phyloP scores from a whole-genome alignment of 1,140 invertebrate genomes.

The Platyura marginata region DNA sequence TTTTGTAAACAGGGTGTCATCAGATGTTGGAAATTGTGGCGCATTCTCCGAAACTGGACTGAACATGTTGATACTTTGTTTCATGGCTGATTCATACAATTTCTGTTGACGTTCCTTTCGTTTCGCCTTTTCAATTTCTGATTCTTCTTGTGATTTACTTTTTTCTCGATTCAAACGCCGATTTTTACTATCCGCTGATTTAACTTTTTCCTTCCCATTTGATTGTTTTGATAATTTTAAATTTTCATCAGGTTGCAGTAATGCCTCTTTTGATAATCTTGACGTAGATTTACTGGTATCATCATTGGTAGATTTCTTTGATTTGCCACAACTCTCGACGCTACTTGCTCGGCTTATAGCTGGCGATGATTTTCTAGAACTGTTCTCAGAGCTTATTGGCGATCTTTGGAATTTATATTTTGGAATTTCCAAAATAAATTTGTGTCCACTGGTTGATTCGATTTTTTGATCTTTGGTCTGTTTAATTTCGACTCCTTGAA shows the following conservation, averaged over 20 bases:
- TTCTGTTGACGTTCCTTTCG: constrained; percentile 48
- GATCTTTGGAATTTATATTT: constrained; percentile 24
- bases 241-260: not conserved
- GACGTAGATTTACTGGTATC: not conserved
- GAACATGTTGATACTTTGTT: constrained; percentile 46
- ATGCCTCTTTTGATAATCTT: not conserved
- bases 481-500: constrained; percentile 25
- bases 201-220: constrained; percentile 39
- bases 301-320: not conserved
- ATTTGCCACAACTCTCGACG: constrained; percentile 19
- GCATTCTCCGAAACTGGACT: constrained; percentile 45
- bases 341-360: constrained; percentile 22
- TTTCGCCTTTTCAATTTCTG: constrained; percentile 43
- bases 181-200: constrained; percentile 40
- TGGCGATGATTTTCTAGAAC: constrained; percentile 21
- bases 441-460: constrained; percentile 21
- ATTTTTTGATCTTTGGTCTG: constrained; percentile 22
- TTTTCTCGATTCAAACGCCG: constrained; percentile 40
- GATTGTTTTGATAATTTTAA: constrained; percentile 26
- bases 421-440: constrained; percentile 22
- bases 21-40: constrained; percentile 43
- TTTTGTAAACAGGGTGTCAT: constrained; percentile 40
- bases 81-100: constrained; percentile 47
- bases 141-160: constrained; percentile 45
- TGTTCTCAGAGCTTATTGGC: constrained; percentile 22